Evolutionary conservation across 2,888 invertebrate species (phyloP), one percentile per base, ranked within the genome.

Genomic region (Spisula solida): DNA sequence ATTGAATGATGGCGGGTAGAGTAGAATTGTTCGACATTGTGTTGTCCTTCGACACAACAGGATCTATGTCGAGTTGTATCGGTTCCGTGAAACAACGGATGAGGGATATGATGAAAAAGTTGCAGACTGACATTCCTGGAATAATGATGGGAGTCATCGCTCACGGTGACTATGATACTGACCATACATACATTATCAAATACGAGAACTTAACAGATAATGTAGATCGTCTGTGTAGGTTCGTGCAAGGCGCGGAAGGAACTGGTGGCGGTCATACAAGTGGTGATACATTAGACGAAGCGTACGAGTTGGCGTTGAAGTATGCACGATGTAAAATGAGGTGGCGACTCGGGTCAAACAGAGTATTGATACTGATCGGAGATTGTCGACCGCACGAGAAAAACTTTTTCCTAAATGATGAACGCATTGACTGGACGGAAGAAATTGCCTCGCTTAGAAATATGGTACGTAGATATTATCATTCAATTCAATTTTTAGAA

Each of bases 11-110:
- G 83, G 83, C 83, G 18, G 51, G 75, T 47, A 51, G 25, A 18
- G 55, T 84, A 31, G 86, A 88, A 6, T 20, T 31, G 18, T 86
- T 82, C 41, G 88, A 88, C 51, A 82, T 88, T 29, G 88, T 82
- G 5, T 25, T 89, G n/a, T 89, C 89, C 0, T 89, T 89, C 48
- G 89, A 89, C 66, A 87, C 89, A n/a, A 89, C 89, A 29, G 87
- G 84, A 4, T 89, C 89, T 6, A 89, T 89, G 89, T 34, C 20
- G 16, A 16, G 25, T n/a, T 89, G 89, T 41, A 80, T 89, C 16
- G 75, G 34, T n/a, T 56, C 79, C 5, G 89, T 89, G 16, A 60
- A 79, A 48, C 56, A 70, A 14, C 78, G 79, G 20, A 79, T 88
- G 85, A 82, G 88, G 48, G 85, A 82, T 12, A 88, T 88, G 55